These are phyloP conservation scores for Crocallis elinguaria DNA, from an alignment of 2,888 invertebrate genomes.

Conservation along the genomic window DNA sequence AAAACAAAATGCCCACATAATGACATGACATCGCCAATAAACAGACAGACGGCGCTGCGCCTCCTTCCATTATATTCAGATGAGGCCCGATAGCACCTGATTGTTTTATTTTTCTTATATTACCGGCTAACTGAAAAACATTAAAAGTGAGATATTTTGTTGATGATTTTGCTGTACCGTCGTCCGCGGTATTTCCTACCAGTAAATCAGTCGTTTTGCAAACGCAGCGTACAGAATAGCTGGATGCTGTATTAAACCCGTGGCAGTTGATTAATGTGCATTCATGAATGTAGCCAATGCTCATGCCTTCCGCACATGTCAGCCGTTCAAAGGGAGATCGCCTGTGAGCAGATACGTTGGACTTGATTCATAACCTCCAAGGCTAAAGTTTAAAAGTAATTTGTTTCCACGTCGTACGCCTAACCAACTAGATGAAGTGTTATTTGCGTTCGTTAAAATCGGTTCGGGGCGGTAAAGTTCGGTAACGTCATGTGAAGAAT, in stretches of 20 bases:
- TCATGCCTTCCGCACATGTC: slow-evolving; percentile 49
- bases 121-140: slow-evolving; percentile 16
- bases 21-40: slow-evolving; percentile 63
- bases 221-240: slow-evolving; percentile 14
- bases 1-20: slow-evolving; percentile 61
- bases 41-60: slow-evolving; percentile 55
- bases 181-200: slow-evolving; percentile 20
- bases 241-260: slow-evolving; percentile 43
- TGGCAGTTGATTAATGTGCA: slow-evolving; percentile 62
- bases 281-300: slow-evolving; percentile 54
- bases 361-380: slow-evolving; percentile 30
- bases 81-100: slow-evolving; percentile 59
- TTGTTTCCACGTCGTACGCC: slow-evolving; percentile 12
- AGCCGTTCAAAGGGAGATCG: slow-evolving; percentile 31
- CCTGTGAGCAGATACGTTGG: slow-evolving; percentile 26
- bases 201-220: slow-evolving; percentile 28
- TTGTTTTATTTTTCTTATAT: slow-evolving; percentile 33
- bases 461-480: no score
- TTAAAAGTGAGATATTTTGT: slow-evolving; percentile 53
- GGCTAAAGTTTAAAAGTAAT: slow-evolving; percentile 29
- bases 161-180: slow-evolving; percentile 35
- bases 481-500: slow-evolving; percentile 3
- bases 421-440: slow-evolving; percentile 4
- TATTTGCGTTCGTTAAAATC: slow-evolving; percentile 5
- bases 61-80: slow-evolving; percentile 79